These are phyloP conservation scores for honey bee (Apis mellifera) DNA, from an alignment of 1,140 invertebrate genomes.

Conservation along the genomic window DNA sequence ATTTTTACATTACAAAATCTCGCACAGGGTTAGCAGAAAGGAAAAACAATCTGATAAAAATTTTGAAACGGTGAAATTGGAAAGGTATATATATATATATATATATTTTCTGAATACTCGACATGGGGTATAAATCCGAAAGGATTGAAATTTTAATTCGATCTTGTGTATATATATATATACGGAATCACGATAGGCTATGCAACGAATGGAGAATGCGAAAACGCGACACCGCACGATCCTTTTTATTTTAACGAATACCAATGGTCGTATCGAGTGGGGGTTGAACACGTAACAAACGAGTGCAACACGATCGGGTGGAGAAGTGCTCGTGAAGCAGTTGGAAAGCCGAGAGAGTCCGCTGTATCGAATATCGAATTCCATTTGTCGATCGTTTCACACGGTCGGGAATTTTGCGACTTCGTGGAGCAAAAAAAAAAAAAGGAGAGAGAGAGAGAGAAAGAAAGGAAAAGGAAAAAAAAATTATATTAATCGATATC, in stretches of 20 bases:
- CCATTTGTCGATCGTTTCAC: slow-evolving; percentile 25
- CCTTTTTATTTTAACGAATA: slow-evolving; percentile 28
- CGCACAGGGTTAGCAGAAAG: too few species aligned
- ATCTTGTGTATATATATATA: too few species aligned
- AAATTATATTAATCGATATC: slow-evolving; percentile 5
- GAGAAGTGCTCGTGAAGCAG: slow-evolving; percentile 61
- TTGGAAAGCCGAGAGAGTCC: slow-evolving; percentile 36
- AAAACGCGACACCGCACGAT: slow-evolving; percentile 7
- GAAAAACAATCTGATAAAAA: neutral
- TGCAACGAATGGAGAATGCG: neutral
- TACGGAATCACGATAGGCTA: neutral
- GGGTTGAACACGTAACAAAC: slow-evolving; percentile 43
- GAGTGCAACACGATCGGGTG: slow-evolving; percentile 28
- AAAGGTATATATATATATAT: too few species aligned
- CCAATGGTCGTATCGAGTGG: slow-evolving; percentile 1
- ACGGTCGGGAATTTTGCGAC: slow-evolving; percentile 51
- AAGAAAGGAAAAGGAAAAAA: neutral
- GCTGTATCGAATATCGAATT: slow-evolving; percentile 43
- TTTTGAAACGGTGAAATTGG: neutral
- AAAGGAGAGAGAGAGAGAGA: neutral
- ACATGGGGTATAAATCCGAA: neutral
- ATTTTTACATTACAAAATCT: neutral
- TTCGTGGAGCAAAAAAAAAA: slow-evolving; percentile 9
- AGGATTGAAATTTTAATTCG: slow-evolving; percentile 3
- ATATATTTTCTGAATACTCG: neutral